Evolutionary conservation across 2,113 vertebrate species (phyloP).

Genomic region (Alethe diademata): DNA sequence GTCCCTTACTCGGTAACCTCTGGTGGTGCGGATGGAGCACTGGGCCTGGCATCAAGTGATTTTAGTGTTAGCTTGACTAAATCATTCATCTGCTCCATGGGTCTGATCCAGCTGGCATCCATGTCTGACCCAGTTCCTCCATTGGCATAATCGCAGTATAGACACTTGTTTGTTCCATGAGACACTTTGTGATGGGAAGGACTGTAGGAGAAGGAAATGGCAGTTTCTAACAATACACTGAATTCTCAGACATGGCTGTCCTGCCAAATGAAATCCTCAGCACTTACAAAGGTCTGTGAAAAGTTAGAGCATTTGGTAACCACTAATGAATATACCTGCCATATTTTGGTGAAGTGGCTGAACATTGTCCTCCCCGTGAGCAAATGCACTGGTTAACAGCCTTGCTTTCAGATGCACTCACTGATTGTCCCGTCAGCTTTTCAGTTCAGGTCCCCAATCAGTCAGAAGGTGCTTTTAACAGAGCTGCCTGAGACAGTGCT

Average conservation of each 20-base stretch:
- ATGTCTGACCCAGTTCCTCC: not conserved
- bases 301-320: slow-evolving; percentile 5
- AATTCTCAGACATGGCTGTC: slow-evolving; percentile 25
- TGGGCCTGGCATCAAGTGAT: not conserved
- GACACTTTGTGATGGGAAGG: not conserved
- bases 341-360: not conserved
- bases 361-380: not conserved
- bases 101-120: not conserved
- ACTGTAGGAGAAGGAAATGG: not conserved
- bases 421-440: not conserved
- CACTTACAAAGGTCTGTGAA: not conserved
- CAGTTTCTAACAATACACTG: not conserved
- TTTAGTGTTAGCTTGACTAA: not conserved
- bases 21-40: not conserved
- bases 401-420: not conserved
- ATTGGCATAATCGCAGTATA: not conserved
- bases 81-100: not conserved
- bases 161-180: not conserved
- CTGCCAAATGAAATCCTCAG: slow-evolving; percentile 12
- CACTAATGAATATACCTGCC: slow-evolving; percentile 8
- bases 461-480: not conserved
- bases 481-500: not conserved
- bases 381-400: not conserved
- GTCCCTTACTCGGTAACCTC: not conserved
- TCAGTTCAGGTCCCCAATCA: not conserved